Conservation (phyloP, 2,113 vertebrate genomes). For the Vulpes lagopus region DNA sequence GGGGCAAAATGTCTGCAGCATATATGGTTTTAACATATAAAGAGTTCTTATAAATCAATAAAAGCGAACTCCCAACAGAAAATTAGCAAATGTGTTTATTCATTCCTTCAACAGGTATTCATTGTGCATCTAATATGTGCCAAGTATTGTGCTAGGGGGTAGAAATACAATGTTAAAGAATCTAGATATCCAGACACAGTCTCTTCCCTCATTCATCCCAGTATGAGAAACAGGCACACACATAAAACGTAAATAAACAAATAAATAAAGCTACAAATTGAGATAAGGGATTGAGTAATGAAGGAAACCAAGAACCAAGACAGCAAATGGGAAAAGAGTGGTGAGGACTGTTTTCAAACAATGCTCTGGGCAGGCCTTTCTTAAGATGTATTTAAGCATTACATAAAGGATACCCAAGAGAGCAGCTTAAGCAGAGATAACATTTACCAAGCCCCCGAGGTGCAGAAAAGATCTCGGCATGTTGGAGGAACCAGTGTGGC, state of each 20-base stretch:
- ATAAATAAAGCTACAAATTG: conserved; percentile 59
- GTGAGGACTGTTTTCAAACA: not conserved
- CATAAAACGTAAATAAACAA: conserved; percentile 27
- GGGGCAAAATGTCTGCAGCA: conserved; percentile 42
- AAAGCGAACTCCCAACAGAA: conserved; percentile 58
- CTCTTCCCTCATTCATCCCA: conserved; percentile 51
- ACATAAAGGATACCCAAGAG: not conserved
- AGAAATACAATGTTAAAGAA: conserved; percentile 16
- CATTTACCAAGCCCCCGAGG: conserved; percentile 15
- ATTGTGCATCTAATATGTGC: conserved; percentile 19
- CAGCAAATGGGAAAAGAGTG: not conserved
- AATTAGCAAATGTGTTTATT: conserved; percentile 43
- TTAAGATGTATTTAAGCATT: not conserved
- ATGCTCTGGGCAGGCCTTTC: not conserved
- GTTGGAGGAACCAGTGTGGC: not conserved
- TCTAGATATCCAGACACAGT: conserved; percentile 13
- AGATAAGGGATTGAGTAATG: not conserved
- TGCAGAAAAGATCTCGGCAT: not conserved
- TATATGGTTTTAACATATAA: conserved; percentile 61
- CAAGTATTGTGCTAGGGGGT: conserved; percentile 11
- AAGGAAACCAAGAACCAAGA: conserved; percentile 25
- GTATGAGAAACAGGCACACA: not conserved
- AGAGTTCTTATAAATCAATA: conserved; percentile 35
- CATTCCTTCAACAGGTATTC: conserved; percentile 49
- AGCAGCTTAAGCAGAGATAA: conserved; percentile 25